These are phyloP conservation scores for Archegozetes longisetosus DNA, from an alignment of 1,140 invertebrate species.

Conservation along the genomic window DNA sequence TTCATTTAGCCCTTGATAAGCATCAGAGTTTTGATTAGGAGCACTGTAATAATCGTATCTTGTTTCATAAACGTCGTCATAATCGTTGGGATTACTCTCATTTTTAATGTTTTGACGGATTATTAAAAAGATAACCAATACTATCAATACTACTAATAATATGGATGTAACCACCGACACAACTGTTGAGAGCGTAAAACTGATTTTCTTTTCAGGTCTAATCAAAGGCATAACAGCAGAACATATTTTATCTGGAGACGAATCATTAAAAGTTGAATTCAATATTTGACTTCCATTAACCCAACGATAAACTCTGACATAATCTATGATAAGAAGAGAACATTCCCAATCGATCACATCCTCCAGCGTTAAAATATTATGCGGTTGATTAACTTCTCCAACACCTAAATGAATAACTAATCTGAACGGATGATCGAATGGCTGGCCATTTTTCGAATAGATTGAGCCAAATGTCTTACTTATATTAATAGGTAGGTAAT, in stretches of 20 bases:
- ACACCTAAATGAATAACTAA: background rate
- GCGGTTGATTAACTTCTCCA: background rate
- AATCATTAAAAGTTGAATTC: background rate
- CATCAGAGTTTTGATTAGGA: too few relatives aligned
- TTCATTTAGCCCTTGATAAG: too few relatives aligned
- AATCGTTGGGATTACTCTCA: too few relatives aligned
- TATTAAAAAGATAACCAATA: background rate
- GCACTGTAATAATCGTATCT: too few relatives aligned
- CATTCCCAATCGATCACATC: background rate
- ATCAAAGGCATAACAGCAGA: background rate
- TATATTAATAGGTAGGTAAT: background rate
- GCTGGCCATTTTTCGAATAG: conserved; percentile 11
- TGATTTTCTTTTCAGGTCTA: background rate
- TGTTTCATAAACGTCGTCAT: too few relatives aligned
- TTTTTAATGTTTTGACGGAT: background rate
- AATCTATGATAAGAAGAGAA: background rate
- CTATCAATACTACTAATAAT: background rate
- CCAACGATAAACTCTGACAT: background rate
- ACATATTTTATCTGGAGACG: background rate
- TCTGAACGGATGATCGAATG: conserved; percentile 20
- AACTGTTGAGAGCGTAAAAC: background rate
- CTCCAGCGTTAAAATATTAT: background rate
- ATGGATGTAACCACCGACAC: background rate
- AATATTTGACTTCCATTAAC: background rate
- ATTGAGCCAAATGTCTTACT: background rate